Evolutionary conservation across 2,113 vertebrate genomes (phyloP).

Genomic region (Anas platyrhynchos): DNA sequence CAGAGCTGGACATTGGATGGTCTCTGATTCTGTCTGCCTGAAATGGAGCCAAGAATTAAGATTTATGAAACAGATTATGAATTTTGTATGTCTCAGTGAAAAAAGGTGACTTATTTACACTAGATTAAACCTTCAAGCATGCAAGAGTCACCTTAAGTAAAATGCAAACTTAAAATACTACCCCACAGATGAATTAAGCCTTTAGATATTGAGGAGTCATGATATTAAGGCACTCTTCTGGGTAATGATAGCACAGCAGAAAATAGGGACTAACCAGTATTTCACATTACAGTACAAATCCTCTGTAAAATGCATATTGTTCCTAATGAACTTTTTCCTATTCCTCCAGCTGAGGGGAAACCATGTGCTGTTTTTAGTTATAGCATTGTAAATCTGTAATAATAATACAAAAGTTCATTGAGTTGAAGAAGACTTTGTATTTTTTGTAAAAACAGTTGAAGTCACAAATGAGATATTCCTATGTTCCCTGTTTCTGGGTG

Average conservation of each 20-base stretch:
- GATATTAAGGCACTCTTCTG: background rate
- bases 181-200: background rate
- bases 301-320: background rate
- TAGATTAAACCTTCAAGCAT: background rate
- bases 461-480: background rate
- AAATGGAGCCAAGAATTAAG: constrained; percentile 11
- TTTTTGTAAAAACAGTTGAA: background rate
- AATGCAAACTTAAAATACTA: background rate
- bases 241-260: background rate
- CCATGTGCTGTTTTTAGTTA: background rate
- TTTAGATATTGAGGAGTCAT: background rate
- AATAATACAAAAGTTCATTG: background rate
- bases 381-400: background rate
- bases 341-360: background rate
- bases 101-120: background rate
- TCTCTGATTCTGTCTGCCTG: background rate
- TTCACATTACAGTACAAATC: background rate
- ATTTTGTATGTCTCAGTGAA: background rate
- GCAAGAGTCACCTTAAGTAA: background rate
- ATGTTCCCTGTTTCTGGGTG: background rate
- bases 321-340: background rate
- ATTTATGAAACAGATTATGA: constrained; percentile 5
- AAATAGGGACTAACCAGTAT: background rate
- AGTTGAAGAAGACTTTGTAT: background rate
- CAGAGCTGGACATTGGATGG: background rate